phyloP scores from a whole-genome alignment of 1,140 invertebrate genomes.

The Achatina immaculata region DNA sequence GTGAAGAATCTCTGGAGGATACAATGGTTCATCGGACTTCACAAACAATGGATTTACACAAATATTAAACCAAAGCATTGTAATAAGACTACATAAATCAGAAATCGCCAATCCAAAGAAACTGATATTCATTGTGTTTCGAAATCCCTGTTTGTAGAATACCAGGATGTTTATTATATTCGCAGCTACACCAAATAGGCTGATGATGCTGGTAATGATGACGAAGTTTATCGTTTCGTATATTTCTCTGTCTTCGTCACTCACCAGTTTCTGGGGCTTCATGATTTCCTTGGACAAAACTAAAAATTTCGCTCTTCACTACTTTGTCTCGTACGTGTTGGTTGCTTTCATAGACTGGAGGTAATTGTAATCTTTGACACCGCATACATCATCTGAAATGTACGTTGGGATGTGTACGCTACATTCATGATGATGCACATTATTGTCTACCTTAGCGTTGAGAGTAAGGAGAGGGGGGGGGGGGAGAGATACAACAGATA shows the following conservation, averaged over 20 bases:
- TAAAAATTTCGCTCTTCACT: too few relatives aligned
- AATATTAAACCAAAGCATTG: neutral
- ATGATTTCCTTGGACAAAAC: too few relatives aligned
- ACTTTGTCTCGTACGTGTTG: too few relatives aligned
- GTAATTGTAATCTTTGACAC: too few relatives aligned
- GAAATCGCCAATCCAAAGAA: neutral
- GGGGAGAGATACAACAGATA: too few relatives aligned
- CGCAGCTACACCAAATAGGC: neutral
- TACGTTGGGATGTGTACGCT: too few relatives aligned
- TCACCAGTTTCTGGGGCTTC: too few relatives aligned
- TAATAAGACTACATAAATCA: neutral
- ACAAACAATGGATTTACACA: neutral
- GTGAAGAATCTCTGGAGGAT: neutral
- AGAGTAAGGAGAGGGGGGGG: too few relatives aligned
- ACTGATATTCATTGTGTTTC: neutral
- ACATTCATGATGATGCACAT: too few relatives aligned
- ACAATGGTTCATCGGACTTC: neutral
- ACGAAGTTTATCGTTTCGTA: neutral
- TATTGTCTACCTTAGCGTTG: too few relatives aligned
- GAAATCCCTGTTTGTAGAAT: neutral
- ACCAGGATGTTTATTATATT: constrained; percentile 19
- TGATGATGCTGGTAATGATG: neutral
- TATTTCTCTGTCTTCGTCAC: neutral
- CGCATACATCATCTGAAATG: too few relatives aligned
- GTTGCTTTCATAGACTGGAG: too few relatives aligned